phyloP scores from a whole-genome alignment of 2,888 invertebrate species.

The Onthophagus sagittarius region DNA sequence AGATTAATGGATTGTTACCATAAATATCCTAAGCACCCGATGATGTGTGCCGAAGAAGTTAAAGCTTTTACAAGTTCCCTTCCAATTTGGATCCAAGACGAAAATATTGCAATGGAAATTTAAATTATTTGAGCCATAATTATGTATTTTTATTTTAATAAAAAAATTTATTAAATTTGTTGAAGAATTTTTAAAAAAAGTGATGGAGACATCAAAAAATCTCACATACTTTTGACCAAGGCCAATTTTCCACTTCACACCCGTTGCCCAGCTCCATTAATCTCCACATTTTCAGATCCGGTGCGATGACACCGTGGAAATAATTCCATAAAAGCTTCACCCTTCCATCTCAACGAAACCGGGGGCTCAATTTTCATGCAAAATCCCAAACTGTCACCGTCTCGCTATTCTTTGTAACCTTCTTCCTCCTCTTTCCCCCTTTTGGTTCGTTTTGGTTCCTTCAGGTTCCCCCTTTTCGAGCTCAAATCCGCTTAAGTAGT shows the following conservation, averaged over 20 bases:
- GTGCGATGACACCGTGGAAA: constrained; percentile 14
- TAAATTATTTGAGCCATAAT: neutral
- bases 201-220: neutral
- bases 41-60: constrained; percentile 2
- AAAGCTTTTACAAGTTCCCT: neutral
- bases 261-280: constrained; percentile 11
- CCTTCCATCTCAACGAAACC: neutral
- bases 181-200: neutral
- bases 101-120: neutral
- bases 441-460: no score
- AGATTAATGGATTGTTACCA: neutral
- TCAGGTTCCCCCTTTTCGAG: constrained; percentile 14
- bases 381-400: constrained; percentile 40
- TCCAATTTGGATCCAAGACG: neutral
- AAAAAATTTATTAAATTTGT: no score
- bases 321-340: constrained; percentile 15
- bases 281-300: constrained; percentile 11
- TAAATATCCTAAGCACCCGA: neutral
- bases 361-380: constrained; percentile 44
- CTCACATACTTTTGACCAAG: neutral
- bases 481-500: constrained; percentile 8
- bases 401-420: constrained; percentile 7
- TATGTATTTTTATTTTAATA: no score
- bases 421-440: no score
- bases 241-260: constrained; percentile 13